Base-by-base conservation (phyloP, 2,888 invertebrate species). In the Elmis aenea region DNA sequence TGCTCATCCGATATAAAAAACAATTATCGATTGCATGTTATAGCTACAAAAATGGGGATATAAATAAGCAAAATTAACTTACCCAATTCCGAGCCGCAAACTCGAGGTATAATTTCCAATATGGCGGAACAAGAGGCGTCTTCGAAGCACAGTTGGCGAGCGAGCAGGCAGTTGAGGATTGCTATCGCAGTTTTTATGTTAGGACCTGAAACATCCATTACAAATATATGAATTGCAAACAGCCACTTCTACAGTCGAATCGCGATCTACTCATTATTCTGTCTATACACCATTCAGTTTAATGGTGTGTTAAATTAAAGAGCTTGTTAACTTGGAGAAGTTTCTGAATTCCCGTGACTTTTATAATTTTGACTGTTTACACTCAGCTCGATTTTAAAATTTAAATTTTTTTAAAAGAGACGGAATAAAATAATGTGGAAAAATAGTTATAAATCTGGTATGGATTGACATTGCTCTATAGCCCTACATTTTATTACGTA, bases 61-160 rank as follows among this genome's bases (percentile, higher is more conserved):
- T n/a, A n/a, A 33, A 26, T 33, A 37, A 30, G 33, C 37, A 34
- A 46, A 46, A 47, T 38, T 42, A 45, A 74, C 82, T 83, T 68
- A 91, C 91, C 90, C 67, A 87, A 81, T 75, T 90, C 90, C 50
- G 87, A 85, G 48, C 91, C 91, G 69, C 91, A 92, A 55, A 91
- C 89, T 57, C 90, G 77, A 34, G 90, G 90, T 64, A 91, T 89
- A 61, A 91, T 88, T 72, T 90, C 89, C 64, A 91, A 70, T 67
- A 91, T 90, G 47, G 90, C 86, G 51, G 87, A 85, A 71, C 92
- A 92, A 51, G 89, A 87, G 43, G 86, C 79, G 72, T 92, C 89
- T 63, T 91, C 89, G 69, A 86, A 87, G 71, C 92, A 92, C 46
- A 89, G 76, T 69, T 90, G 87, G 52, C 90, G 78, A 34, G 91